Evolutionary conservation across 1,140 invertebrate species (phyloP).

Genomic region (Drosophila sucinea): DNA sequence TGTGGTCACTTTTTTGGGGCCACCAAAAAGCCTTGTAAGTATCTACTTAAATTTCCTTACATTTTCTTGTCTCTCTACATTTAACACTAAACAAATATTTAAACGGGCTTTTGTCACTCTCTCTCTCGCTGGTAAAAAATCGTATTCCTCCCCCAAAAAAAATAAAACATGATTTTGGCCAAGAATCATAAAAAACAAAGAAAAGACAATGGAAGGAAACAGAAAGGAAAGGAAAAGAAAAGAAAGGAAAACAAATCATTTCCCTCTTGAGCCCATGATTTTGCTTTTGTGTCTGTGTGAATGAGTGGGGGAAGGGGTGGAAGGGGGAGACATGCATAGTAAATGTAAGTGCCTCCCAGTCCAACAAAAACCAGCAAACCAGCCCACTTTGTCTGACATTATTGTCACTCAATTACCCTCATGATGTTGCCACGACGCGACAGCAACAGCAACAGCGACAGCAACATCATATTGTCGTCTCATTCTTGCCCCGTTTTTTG

Average conservation of each 20-base stretch:
- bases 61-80: slow-evolving; percentile 42
- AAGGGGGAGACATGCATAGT: slow-evolving; percentile 7
- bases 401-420: slow-evolving; percentile 83
- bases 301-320: slow-evolving; percentile 18
- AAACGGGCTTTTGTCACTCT: slow-evolving; percentile 54
- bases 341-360: slow-evolving; percentile 52
- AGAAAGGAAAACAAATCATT: slow-evolving; percentile 82
- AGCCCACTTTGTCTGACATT: slow-evolving; percentile 80
- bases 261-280: slow-evolving; percentile 81
- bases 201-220: slow-evolving; percentile 59
- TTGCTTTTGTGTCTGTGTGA: slow-evolving; percentile 51
- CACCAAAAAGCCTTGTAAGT: not conserved
- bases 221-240: slow-evolving; percentile 29
- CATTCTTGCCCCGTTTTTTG: slow-evolving; percentile 26
- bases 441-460: slow-evolving; percentile 2
- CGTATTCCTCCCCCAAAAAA: slow-evolving; percentile 31
- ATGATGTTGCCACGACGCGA: slow-evolving; percentile 62
- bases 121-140: slow-evolving; percentile 35
- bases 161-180: slow-evolving; percentile 34
- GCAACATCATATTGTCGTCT: slow-evolving; percentile 37
- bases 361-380: slow-evolving; percentile 42
- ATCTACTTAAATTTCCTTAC: slow-evolving; percentile 1
- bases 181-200: slow-evolving; percentile 28
- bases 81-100: slow-evolving; percentile 74
- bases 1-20: not conserved